Percentiles rank a stretch among this genome's conserved stretches.
Evolutionary conservation across 2,113 vertebrate genomes (phyloP).

Genomic region (Ammodytes marinus): DNA sequence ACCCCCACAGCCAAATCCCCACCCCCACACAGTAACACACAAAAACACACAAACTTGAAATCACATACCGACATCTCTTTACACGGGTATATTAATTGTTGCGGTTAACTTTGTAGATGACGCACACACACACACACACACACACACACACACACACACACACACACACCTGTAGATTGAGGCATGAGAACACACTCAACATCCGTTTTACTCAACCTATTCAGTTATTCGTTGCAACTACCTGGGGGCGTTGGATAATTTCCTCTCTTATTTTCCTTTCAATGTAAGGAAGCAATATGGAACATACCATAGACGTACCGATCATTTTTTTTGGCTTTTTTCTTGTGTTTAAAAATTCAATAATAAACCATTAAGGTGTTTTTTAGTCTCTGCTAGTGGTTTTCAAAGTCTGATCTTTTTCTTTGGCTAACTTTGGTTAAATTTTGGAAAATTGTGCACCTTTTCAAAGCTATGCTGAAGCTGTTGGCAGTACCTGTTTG

Average conservation of each 20-base stretch:
- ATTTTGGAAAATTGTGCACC: background rate
- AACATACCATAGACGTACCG: too few species aligned
- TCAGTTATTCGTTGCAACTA: conserved; percentile 2
- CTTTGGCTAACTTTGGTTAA: background rate
- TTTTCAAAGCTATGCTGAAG: background rate
- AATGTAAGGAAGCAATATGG: background rate
- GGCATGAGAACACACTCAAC: background rate
- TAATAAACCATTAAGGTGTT: too few species aligned
- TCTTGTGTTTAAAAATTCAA: too few species aligned
- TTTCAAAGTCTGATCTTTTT: too few species aligned
- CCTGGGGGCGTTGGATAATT: conserved; percentile 3
- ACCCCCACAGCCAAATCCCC: conserved; percentile 33
- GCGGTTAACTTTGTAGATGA: background rate
- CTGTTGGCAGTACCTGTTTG: background rate
- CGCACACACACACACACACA: background rate
- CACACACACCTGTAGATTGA: background rate
- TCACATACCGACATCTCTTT: conserved; percentile 17
- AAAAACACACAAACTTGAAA: conserved; percentile 15
- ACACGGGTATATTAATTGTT: conserved; percentile 7
- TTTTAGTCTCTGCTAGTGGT: too few species aligned
- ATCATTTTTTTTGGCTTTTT: too few species aligned
- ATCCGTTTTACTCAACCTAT: background rate
- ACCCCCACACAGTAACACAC: conserved; percentile 32
- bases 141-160: background rate
- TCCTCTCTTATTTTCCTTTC: background rate